phyloP scores from a whole-genome alignment of 2,113 vertebrate species.

The Arothron firmamentum region DNA sequence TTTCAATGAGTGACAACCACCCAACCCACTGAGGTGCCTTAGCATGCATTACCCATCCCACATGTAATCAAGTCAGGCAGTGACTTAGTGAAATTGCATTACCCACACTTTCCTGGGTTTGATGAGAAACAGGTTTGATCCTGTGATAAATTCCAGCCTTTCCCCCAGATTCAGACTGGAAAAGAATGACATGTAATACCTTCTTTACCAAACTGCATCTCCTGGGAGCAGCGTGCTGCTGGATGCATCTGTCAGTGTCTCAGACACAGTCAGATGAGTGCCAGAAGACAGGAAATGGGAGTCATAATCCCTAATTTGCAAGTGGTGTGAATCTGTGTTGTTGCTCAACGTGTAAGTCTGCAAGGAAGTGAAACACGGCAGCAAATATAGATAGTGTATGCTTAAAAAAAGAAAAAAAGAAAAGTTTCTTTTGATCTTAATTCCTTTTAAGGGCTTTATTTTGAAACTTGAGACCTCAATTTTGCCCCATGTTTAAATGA shows the following conservation, averaged over 20 bases:
- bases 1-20: conserved; percentile 35
- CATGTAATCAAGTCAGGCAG: conserved; percentile 78
- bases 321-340: conserved; percentile 28
- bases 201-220: conserved; percentile 64
- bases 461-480: too few relatives aligned
- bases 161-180: conserved; percentile 50
- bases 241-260: conserved; percentile 33
- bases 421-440: too few relatives aligned
- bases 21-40: conserved; percentile 43
- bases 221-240: conserved; percentile 28
- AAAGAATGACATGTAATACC: conserved; percentile 47
- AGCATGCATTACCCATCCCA: conserved; percentile 57
- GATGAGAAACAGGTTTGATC: conserved; percentile 78
- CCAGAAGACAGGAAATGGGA: conserved; percentile 7
- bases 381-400: background rate
- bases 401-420: background rate
- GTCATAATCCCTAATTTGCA: conserved; percentile 50
- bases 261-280: conserved; percentile 14
- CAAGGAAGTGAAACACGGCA: background rate
- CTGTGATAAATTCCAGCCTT: conserved; percentile 64
- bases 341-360: conserved; percentile 6
- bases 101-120: conserved; percentile 78
- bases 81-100: conserved; percentile 85
- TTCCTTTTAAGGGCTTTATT: too few relatives aligned
- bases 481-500: too few relatives aligned